Percentiles rank a stretch among this genome's conserved stretches.
phyloP scores from a whole-genome alignment of 2,113 vertebrate species.

The Oryzias curvinotus region DNA sequence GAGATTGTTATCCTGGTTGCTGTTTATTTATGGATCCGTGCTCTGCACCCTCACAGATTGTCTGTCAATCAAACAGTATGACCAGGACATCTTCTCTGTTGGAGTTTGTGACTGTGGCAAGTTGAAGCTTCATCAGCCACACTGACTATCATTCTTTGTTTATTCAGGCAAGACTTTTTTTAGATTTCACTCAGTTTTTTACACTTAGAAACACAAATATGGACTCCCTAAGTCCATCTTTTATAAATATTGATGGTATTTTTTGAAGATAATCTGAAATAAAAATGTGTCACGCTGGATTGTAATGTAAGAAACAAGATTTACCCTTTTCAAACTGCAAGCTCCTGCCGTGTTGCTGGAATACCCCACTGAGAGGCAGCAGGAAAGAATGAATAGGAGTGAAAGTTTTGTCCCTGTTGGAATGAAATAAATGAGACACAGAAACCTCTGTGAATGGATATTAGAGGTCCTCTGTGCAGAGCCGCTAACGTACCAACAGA shows the following conservation, averaged over 20 bases:
- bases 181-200: no score
- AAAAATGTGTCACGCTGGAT: no score
- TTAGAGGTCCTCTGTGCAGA: no score
- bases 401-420: not conserved
- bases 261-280: no score
- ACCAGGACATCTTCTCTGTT: conserved; percentile 9
- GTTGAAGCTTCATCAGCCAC: conserved; percentile 12
- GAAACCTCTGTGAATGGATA: no score
- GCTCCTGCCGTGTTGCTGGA: not conserved
- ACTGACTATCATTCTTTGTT: not conserved
- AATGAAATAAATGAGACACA: no score
- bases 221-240: no score
- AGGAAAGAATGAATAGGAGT: not conserved
- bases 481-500: no score
- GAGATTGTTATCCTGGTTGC: conserved; percentile 10
- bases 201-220: no score
- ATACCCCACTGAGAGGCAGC: not conserved
- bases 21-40: conserved; percentile 4
- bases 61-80: conserved; percentile 38
- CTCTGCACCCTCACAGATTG: conserved; percentile 17
- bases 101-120: conserved; percentile 17
- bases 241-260: no score
- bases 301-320: not conserved
- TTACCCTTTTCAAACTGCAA: not conserved
- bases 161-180: not conserved